Conservation (phyloP, 1,140 invertebrate genomes). For the Caenorhabditis latens region DNA sequence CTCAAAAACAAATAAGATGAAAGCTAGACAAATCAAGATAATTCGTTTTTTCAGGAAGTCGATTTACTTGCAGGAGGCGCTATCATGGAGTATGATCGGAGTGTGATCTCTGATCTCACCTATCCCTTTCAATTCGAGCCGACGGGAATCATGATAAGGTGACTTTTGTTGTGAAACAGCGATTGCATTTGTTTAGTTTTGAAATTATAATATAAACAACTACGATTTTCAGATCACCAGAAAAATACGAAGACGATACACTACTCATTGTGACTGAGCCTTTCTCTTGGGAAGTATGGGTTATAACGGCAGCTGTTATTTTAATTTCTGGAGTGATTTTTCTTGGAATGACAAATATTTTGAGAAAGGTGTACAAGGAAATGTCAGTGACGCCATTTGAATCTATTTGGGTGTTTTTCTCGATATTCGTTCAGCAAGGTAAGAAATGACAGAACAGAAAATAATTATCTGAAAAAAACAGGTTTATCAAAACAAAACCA, state of each 20-base stretch:
- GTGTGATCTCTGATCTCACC: constrained; percentile 66
- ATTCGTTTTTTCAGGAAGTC: constrained; percentile 55
- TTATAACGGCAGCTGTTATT: constrained; percentile 53
- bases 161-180: background rate
- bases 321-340: constrained; percentile 54
- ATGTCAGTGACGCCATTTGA: constrained; percentile 46
- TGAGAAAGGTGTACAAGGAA: constrained; percentile 54
- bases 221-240: constrained; percentile 57
- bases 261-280: constrained; percentile 67
- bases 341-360: constrained; percentile 41
- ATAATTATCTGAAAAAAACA: background rate
- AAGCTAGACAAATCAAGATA: background rate
- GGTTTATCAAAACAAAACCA: background rate
- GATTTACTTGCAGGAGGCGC: constrained; percentile 68
- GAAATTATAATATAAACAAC: too few relatives aligned
- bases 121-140: constrained; percentile 67
- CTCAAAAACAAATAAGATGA: background rate
- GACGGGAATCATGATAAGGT: constrained; percentile 67
- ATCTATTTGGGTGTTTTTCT: constrained; percentile 67
- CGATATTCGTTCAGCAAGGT: constrained; percentile 69
- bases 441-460: constrained; percentile 16
- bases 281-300: constrained; percentile 60
- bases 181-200: too few relatives aligned
- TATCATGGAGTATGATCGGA: constrained; percentile 68
- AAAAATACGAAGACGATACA: constrained; percentile 66